Base-by-base conservation (phyloP, 2,888 invertebrate species). In the Xiphydria camelus region DNA sequence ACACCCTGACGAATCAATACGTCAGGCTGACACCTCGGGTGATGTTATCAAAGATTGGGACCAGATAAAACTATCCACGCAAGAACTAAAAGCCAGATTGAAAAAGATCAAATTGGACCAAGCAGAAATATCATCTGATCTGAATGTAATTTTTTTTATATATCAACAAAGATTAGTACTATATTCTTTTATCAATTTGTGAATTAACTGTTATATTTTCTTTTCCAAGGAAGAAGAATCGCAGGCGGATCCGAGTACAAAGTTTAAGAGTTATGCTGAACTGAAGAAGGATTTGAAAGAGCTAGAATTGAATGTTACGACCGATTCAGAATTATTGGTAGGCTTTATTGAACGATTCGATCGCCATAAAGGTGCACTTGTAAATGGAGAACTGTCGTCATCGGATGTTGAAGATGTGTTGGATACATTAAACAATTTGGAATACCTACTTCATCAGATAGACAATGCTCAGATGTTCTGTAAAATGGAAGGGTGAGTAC, bases 381-480 rank as follows among this genome's bases (percentile, higher is more conserved):
- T 57, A 2, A 55, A 54, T 20, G 66, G 66, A 7, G 61, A 53
- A 29, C 49, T 70, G 12, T 41, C 38, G 4, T 45, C 51, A 19
- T 20, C 51, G n/a, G 64, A 61, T 21, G 62, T 72, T 10, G 73
- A 77, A 22, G 70, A 75, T 36, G 71, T 81, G 49, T 53, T 81
- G 17, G 73, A 70, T 20, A 77, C 80, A 51, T 71, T 90, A 21
- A 79, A 81, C 40, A 86, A 88, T 64, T 75, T 91, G 29, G 87
- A 87, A 63, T 87, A 84, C 71, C 76, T 88, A 43, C 79, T 87
- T n/a, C 89, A 90, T 73, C 87, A 89, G 75, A 83, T 85, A 59
- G 90, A 90, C 69, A 89, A 88, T 76, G 89, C 86, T 1, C 73
- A 82, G 45, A 77, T 85, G 57, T 89, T 91, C 67, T 79, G 85